Percentiles rank a stretch among this genome's conserved stretches.
Evolutionary conservation across 2,113 vertebrate genomes (phyloP).

Genomic region (Drymodes brunneopygia): DNA sequence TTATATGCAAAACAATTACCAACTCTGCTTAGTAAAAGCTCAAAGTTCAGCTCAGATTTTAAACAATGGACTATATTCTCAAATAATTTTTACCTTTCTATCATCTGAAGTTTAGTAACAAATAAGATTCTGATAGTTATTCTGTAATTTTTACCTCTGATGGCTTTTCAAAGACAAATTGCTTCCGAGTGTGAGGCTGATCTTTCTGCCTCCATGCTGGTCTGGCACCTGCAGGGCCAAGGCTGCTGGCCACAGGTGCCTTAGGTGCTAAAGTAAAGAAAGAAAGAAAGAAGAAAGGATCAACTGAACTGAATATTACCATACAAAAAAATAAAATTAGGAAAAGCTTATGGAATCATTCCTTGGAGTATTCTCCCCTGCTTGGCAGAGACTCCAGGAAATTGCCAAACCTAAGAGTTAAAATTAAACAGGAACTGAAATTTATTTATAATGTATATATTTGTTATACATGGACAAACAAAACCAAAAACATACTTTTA

Average conservation of each 20-base stretch:
- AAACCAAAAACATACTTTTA: background rate
- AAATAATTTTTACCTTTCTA: background rate
- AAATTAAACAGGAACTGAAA: background rate
- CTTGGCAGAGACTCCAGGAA: background rate
- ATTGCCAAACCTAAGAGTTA: background rate
- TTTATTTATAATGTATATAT: background rate
- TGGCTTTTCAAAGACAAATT: conserved; percentile 81
- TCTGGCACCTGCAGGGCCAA: background rate
- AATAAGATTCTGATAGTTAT: background rate
- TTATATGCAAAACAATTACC: background rate
- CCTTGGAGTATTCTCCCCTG: background rate
- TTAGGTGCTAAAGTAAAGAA: conserved; percentile 28
- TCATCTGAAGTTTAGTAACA: background rate
- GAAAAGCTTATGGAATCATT: background rate
- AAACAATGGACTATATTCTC: background rate
- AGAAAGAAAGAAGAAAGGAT: background rate
- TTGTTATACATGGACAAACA: background rate
- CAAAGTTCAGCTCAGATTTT: background rate
- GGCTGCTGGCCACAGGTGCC: background rate
- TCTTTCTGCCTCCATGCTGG: conserved; percentile 70
- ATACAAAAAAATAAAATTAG: background rate
- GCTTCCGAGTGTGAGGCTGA: conserved; percentile 6
- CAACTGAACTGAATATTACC: background rate
- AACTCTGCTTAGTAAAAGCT: background rate
- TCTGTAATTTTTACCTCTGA: conserved; percentile 42